phyloP scores from a whole-genome alignment of 35 echinoderm and acorn worm species.

The Stichopus chloronotus region DNA sequence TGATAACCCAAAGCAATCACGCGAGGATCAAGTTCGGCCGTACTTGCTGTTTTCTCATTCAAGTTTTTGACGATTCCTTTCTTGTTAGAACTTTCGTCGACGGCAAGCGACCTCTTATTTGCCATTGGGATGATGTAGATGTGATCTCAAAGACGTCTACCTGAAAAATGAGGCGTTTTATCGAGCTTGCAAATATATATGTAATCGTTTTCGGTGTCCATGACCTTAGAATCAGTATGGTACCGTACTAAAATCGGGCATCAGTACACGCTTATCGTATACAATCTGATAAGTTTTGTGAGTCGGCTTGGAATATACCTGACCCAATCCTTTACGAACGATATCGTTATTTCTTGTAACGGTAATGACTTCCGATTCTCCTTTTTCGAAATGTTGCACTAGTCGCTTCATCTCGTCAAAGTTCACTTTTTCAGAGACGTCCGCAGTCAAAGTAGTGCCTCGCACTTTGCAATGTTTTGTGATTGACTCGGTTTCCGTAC shows the following conservation, averaged over 20 bases:
- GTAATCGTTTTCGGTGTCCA: neutral
- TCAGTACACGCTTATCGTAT: neutral
- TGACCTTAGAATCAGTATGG: slow-evolving; percentile 26
- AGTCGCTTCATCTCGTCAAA: slow-evolving; percentile 42
- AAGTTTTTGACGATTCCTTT: too few relatives aligned
- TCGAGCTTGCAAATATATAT: too few relatives aligned
- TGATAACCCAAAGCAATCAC: too few relatives aligned
- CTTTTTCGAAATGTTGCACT: neutral
- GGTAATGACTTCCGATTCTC: neutral
- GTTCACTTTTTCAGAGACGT: neutral
- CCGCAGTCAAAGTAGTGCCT: neutral
- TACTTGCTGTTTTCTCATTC: too few relatives aligned
- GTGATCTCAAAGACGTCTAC: too few relatives aligned
- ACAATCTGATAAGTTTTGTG: neutral
- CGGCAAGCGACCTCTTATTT: too few relatives aligned
- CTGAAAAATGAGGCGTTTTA: too few relatives aligned
- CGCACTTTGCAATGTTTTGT: slow-evolving; percentile 37
- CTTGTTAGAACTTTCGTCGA: too few relatives aligned
- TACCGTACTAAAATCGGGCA: neutral
- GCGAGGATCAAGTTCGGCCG: too few relatives aligned
- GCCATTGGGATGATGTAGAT: too few relatives aligned
- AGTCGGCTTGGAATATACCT: neutral
- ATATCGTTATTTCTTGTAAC: neutral
- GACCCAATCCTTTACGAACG: neutral
- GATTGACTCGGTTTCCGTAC: neutral